Evolutionary conservation across 1,140 invertebrate species (phyloP), one percentile per base, ranked within the genome.

Genomic region (Asbolus verrucosus): DNA sequence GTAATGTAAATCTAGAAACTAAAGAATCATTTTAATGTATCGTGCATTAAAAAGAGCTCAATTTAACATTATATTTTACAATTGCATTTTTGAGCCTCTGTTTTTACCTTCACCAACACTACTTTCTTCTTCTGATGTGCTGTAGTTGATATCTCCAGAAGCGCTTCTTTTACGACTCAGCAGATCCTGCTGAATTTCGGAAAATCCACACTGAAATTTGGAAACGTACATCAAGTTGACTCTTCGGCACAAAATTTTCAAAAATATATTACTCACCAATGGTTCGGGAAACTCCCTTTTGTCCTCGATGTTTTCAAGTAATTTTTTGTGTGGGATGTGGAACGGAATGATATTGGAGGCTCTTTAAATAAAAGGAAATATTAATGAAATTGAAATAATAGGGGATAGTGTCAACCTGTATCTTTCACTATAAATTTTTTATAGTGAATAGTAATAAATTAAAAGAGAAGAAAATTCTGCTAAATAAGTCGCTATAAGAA

Each of bases 311-410:
- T 84, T 86, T 43, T 86, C 84, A 19, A 87, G 73, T 13, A 87
- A 74, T 70, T 85, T 85, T 39, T 83, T 86, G 69, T 88, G 87
- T 0, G 87, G 86, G 63, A 85, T 76, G 72, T 87, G 85, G 74
- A 87, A 87, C 1, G 85, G 82, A 30, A 88, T 82, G 33, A 83
- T 83, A 54, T 80, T 74, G 2, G 79, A 67, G 66, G 81, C 81
- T 65, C 85, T 86, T 73, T 50, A 83, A 83, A 68, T 21, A 73
- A 63, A 14, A 46, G 15, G 24, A 30, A 68, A 16, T n/a, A n/a
- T n/a, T n/a, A n/a, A n/a, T n/a, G n/a, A n/a, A n/a, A n/a, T n/a
- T n/a, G n/a, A n/a, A n/a, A n/a, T n/a, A n/a, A n/a, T n/a, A n/a
- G n/a, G n/a, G n/a, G n/a, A n/a, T n/a, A n/a, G n/a, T n/a, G n/a